Evolutionary conservation across 2,113 vertebrate species (phyloP).

Genomic region (Planiliza haematocheilus): DNA sequence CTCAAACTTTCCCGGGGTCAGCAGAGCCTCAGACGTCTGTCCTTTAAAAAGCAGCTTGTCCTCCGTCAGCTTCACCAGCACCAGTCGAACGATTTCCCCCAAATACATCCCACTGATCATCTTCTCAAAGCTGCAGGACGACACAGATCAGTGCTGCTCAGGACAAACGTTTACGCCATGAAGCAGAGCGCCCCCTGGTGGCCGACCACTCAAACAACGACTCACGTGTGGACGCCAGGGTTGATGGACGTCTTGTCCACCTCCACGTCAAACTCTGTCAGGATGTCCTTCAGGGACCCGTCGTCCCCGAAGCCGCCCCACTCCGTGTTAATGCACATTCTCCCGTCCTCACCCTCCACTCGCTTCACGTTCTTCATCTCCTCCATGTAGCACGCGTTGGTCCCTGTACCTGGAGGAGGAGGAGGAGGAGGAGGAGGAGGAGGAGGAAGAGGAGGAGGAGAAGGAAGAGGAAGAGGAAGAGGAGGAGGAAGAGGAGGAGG

Average conservation of each 20-base stretch:
- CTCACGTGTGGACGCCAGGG: conserved; percentile 80
- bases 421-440: too few species aligned
- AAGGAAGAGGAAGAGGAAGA: too few species aligned
- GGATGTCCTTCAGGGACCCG: conserved; percentile 68
- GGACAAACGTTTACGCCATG: too few species aligned
- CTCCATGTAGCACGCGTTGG: conserved; percentile 99
- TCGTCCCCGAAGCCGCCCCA: conserved; percentile 96
- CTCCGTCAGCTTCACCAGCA: conserved; percentile 77
- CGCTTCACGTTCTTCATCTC: conserved; percentile 94
- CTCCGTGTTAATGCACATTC: conserved; percentile 98
- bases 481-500: too few species aligned
- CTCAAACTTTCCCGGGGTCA: conserved; percentile 58
- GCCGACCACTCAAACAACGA: too few species aligned
- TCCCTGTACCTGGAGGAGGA: conserved; percentile 90
- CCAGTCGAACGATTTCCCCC: conserved; percentile 84
- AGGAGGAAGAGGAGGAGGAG: neutral
- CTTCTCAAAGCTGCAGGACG: conserved; percentile 89
- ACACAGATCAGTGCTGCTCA: neutral
- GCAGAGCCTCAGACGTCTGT: conserved; percentile 38
- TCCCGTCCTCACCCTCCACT: conserved; percentile 90
- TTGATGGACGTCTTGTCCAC: conserved; percentile 83
- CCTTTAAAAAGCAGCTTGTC: conserved; percentile 80
- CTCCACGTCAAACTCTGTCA: conserved; percentile 79
- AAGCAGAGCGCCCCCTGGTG: too few species aligned
- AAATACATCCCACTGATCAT: conserved; percentile 88